phyloP scores from a whole-genome alignment of 2,888 invertebrate genomes.

The Deilephila elpenor region DNA sequence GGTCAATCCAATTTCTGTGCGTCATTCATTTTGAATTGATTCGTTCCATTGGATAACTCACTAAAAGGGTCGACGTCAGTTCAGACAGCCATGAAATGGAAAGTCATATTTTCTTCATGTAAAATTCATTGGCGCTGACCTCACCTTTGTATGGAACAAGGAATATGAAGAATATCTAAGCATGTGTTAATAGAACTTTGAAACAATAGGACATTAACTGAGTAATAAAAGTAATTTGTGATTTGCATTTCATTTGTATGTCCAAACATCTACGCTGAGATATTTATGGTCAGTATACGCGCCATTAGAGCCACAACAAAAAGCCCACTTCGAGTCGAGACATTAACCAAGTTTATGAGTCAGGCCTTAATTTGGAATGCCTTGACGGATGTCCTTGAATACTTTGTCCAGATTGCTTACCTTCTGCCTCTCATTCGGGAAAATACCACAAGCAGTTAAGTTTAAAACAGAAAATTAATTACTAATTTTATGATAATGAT shows the following conservation, averaged over 20 bases:
- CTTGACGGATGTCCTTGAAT: constrained; percentile 26
- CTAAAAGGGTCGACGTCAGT: too few relatives aligned
- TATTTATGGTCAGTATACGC: constrained; percentile 30
- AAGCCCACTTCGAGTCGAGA: constrained; percentile 30
- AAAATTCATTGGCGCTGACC: too few relatives aligned
- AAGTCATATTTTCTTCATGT: too few relatives aligned
- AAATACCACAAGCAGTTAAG: not conserved
- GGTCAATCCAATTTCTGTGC: too few relatives aligned
- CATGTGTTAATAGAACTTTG: not conserved
- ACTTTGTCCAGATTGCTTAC: constrained; percentile 20
- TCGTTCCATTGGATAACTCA: too few relatives aligned
- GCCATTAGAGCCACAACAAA: constrained; percentile 32
- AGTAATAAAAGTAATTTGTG: not conserved
- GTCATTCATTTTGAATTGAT: too few relatives aligned
- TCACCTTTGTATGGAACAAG: not conserved
- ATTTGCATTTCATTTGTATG: constrained; percentile 1
- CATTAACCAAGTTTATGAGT: constrained; percentile 27
- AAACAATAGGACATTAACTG: not conserved
- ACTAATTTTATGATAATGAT: not conserved
- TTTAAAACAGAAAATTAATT: not conserved
- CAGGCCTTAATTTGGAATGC: constrained; percentile 28
- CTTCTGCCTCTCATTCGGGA: constrained; percentile 1
- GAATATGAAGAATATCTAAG: not conserved
- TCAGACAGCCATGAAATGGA: too few relatives aligned
- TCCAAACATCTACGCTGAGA: constrained; percentile 6